These are phyloP conservation scores for Cherax destructor DNA, from an alignment of 1,140 invertebrate species.

Conservation along the genomic window DNA sequence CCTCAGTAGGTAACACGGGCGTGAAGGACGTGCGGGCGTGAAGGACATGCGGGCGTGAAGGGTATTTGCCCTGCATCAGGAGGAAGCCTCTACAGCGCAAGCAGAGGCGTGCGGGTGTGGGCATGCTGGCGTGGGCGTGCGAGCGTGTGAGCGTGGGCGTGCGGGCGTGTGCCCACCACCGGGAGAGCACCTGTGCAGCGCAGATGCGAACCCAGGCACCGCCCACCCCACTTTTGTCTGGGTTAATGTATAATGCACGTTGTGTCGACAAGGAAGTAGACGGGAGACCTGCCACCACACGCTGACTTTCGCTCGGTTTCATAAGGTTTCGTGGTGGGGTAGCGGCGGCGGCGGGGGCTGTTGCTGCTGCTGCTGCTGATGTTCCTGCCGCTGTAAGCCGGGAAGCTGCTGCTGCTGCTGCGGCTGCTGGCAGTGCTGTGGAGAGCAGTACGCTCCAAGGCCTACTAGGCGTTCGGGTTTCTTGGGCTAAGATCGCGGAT, in stretches of 20 bases:
- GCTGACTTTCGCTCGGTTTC: slow-evolving; percentile 38
- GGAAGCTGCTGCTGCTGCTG: neutral
- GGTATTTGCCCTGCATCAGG: neutral
- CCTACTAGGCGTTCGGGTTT: neutral
- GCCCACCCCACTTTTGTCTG: slow-evolving; percentile 37
- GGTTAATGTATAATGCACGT: slow-evolving; percentile 52
- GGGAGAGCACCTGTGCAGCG: neutral
- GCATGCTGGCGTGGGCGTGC: neutral
- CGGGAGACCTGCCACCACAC: slow-evolving; percentile 29
- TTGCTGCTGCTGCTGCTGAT: neutral
- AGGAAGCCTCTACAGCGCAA: neutral
- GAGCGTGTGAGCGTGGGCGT: neutral
- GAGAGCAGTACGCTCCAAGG: neutral
- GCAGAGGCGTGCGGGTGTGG: neutral
- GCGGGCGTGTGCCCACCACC: neutral
- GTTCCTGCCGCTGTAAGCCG: no score
- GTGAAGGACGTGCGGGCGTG: neutral
- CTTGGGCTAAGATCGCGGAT: no score
- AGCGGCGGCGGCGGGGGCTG: neutral
- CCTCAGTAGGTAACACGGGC: neutral
- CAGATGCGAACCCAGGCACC: slow-evolving; percentile 9
- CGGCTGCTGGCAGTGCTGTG: no score
- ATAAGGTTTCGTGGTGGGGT: slow-evolving; percentile 28
- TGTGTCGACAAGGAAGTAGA: slow-evolving; percentile 47
- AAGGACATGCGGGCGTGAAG: neutral